phyloP scores from a whole-genome alignment of 1,140 invertebrate species.

The Colletes gigas region DNA sequence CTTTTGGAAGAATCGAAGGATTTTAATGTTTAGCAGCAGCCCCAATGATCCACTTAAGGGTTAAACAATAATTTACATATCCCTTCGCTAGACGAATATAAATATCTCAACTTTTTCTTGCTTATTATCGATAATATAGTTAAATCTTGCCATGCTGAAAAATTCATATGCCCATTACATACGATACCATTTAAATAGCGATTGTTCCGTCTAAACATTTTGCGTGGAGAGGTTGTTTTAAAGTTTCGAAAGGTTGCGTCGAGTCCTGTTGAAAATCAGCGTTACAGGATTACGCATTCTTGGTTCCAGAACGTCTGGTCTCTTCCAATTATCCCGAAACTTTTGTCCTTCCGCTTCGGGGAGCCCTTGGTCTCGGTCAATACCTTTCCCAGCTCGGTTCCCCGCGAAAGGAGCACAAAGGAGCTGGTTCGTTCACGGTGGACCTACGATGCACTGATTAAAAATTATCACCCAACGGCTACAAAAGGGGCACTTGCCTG shows the following conservation, averaged over 20 bases:
- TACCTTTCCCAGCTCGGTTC: slow-evolving; percentile 51
- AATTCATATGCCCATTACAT: too few relatives aligned
- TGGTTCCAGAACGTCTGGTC: slow-evolving; percentile 54
- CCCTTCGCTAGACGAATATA: too few relatives aligned
- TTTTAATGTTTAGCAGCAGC: too few relatives aligned
- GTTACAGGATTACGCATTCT: slow-evolving; percentile 58
- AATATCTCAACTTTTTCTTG: too few relatives aligned
- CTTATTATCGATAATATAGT: too few relatives aligned
- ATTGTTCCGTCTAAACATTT: background rate
- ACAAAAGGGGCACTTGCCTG: slow-evolving; percentile 65
- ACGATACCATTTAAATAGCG: too few relatives aligned
- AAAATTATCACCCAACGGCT: slow-evolving; percentile 74
- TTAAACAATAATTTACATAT: too few relatives aligned
- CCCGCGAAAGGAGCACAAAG: slow-evolving; percentile 62
- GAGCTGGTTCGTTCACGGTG: slow-evolving; percentile 61
- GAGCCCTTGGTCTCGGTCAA: slow-evolving; percentile 50
- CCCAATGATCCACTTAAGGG: too few relatives aligned
- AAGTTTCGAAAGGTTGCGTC: slow-evolving; percentile 9
- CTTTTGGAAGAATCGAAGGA: too few relatives aligned
- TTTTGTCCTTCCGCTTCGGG: slow-evolving; percentile 62
- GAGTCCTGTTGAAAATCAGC: slow-evolving; percentile 60
- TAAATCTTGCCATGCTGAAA: too few relatives aligned
- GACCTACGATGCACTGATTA: slow-evolving; percentile 71
- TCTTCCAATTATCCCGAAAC: slow-evolving; percentile 70
- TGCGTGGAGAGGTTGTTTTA: background rate